Evolutionary conservation across 2,113 vertebrate genomes (phyloP), one percentile per base, ranked within the genome.

Genomic region (Tupaia tana): DNA sequence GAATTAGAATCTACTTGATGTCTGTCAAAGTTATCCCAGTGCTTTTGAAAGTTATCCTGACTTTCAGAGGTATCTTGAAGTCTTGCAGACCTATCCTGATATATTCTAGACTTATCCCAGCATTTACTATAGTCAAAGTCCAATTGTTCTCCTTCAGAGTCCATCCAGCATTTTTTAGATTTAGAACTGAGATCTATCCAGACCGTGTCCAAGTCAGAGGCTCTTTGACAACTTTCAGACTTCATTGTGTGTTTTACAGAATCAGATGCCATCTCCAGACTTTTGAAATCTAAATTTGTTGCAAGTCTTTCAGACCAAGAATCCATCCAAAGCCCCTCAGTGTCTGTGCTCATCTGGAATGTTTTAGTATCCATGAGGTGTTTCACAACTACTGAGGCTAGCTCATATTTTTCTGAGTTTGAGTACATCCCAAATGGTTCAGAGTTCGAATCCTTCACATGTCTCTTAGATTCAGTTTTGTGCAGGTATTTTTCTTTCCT

Each of bases 221-320:
- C 20, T 80, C 25, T 93, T 31, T 86, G 84, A 58, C 58, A 94
- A 56, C n/a, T 67, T 93, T 91, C 71, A 78, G 74, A 64, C 52
- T 91, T 93, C 52, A 34, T 89, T 9, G 82, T n/a, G 18, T 67
- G 79, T 89, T 93, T 94, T 22, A 12, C 25, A 66, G 90, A 52
- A 94, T 89, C 94, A 95, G 86, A 86, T n/a, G 12, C 19, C 31
- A 80, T 92, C 10, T 9, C 24, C 12, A 64, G 78, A 24, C 29
- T 93, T 95, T 93, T 83, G 88, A 70, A 86, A 66, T 95, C 70
- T 71, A 92, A 89, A 64, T 95, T 43, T 12, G 58, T 19, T 70
- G 25, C n/a, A 64, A 0, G 3, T 83, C 66, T 78, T 91, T 86
- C 79, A 89, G 92, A 86, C 64, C 12, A 77, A 77, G 29, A 89